phyloP scores from a whole-genome alignment of 2,113 vertebrate species.

The Thomomys bottae region DNA sequence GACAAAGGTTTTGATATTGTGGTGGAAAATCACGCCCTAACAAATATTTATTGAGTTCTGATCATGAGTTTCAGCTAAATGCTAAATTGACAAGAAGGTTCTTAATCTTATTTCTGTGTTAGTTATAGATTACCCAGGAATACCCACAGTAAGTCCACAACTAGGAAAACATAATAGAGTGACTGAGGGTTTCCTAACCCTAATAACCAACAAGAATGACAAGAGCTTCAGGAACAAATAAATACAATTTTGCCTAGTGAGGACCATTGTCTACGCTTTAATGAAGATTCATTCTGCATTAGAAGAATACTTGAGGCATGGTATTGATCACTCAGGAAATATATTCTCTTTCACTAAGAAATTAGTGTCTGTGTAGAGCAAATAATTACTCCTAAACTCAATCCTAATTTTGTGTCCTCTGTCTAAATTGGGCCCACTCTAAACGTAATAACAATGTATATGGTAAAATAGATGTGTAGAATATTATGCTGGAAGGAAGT shows the following conservation, averaged over 20 bases:
- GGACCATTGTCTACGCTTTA: neutral
- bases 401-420: neutral
- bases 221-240: neutral
- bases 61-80: neutral
- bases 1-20: conserved; percentile 11
- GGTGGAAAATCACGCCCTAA: neutral
- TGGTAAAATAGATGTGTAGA: neutral
- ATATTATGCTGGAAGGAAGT: neutral
- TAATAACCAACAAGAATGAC: neutral
- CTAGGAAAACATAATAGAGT: neutral
- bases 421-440: neutral
- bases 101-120: neutral
- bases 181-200: neutral
- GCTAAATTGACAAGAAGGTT: neutral
- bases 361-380: neutral
- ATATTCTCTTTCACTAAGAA: conserved; percentile 11
- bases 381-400: neutral
- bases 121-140: neutral
- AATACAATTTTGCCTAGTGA: neutral
- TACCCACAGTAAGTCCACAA: neutral
- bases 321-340: neutral
- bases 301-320: neutral
- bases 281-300: neutral
- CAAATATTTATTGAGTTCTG: neutral
- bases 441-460: neutral